Percentiles rank a stretch among this genome's conserved stretches.
These are phyloP conservation scores for Caenorhabditis sp. DNA, from an alignment of 2,888 invertebrate species.

Conservation along the genomic window DNA sequence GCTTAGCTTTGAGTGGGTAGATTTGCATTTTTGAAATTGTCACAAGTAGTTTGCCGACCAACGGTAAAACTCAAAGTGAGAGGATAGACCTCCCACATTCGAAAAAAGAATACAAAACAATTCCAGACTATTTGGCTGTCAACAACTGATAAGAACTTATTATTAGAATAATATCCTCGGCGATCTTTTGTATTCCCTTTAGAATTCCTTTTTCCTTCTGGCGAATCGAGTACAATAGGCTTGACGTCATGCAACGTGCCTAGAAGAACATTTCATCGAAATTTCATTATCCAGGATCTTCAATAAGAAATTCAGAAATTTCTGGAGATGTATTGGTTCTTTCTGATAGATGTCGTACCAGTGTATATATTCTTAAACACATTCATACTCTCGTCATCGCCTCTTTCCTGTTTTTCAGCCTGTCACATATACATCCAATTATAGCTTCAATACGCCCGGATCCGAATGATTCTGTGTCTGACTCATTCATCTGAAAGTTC, in stretches of 20 bases:
- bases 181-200: no score
- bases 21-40: background rate
- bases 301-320: conserved; percentile 10
- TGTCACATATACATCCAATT: conserved; percentile 46
- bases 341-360: background rate
- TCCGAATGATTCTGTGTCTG: background rate
- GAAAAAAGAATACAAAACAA: no score
- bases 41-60: no score
- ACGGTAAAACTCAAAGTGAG: no score
- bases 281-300: background rate
- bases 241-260: background rate
- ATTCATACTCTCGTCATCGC: conserved; percentile 28
- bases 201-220: no score
- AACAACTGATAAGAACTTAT: no score
- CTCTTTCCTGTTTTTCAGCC: conserved; percentile 39
- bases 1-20: background rate
- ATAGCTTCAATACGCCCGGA: conserved; percentile 29
- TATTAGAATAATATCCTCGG: no score
- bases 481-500: conserved; percentile 36
- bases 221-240: no score
- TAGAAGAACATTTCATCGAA: background rate
- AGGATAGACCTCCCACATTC: no score
- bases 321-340: conserved; percentile 1
- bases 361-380: conserved; percentile 25
- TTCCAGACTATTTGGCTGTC: no score